Percentiles rank a stretch among this genome's conserved stretches.
Conservation (phyloP, 2,888 invertebrate genomes). For the Limnephilus lunatus region DNA sequence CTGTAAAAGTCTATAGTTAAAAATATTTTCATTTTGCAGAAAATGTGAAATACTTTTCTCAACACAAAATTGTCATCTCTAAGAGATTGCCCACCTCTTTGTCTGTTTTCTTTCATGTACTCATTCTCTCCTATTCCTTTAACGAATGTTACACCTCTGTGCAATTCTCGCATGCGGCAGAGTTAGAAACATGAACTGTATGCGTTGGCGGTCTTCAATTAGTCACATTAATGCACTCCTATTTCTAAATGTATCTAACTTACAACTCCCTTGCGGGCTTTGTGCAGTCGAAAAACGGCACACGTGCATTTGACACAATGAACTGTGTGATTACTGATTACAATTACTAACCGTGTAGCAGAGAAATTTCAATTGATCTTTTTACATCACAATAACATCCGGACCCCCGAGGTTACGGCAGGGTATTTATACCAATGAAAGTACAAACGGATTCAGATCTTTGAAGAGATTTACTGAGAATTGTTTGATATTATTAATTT, state of each 20-base stretch:
- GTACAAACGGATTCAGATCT: background rate
- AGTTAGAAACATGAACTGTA: background rate
- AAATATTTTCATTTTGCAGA: background rate
- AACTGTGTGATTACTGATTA: conserved; percentile 25
- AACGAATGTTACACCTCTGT: background rate
- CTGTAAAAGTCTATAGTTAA: background rate
- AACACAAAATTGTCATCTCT: background rate
- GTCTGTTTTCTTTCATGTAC: background rate
- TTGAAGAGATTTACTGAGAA: background rate
- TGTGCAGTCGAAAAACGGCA: conserved; percentile 39
- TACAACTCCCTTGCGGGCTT: background rate
- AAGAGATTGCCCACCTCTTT: background rate
- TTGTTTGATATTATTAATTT: background rate
- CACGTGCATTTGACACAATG: conserved; percentile 53
- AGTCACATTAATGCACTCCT: background rate
- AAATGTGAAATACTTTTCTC: background rate
- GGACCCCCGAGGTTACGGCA: conserved; percentile 11
- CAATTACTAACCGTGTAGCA: conserved; percentile 4
- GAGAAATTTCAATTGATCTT: conserved; percentile 55
- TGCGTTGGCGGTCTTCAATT: conserved; percentile 22
- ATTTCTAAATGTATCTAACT: background rate
- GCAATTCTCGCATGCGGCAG: background rate
- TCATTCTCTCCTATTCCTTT: background rate
- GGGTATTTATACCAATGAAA: background rate
- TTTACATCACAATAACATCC: conserved; percentile 53